These are phyloP conservation scores for Solenopsis fugax DNA, from an alignment of 1,140 invertebrate species.

Conservation along the genomic window DNA sequence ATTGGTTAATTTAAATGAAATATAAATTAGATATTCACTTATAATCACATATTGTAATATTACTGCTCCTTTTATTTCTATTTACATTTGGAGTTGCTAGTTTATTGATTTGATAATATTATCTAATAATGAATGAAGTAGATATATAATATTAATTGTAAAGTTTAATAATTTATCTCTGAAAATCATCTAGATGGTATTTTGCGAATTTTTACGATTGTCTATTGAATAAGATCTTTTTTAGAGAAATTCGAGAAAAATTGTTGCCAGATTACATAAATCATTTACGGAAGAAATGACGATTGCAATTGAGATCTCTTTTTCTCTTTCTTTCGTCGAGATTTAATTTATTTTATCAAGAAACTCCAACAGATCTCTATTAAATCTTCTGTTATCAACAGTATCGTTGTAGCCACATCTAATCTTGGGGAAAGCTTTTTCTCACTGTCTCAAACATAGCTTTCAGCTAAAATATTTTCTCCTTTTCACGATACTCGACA, in stretches of 20 bases:
- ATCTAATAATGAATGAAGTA: no score
- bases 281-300: not conserved
- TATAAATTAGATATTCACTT: no score
- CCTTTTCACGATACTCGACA: not conserved
- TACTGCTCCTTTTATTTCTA: not conserved
- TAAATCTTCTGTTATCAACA: not conserved
- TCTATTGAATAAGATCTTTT: not conserved
- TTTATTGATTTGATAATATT: not conserved
- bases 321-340: not conserved
- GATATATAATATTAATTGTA: no score
- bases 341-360: not conserved
- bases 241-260: not conserved
- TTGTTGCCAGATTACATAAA: not conserved
- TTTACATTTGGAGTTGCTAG: not conserved
- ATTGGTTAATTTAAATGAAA: no score
- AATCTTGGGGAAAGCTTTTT: conserved; percentile 31
- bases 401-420: not conserved
- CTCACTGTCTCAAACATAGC: not conserved
- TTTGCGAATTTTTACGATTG: not conserved
- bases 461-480: conserved; percentile 31
- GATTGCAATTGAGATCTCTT: not conserved
- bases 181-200: not conserved
- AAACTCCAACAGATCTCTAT: not conserved
- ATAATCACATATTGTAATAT: not conserved
- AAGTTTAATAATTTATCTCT: not conserved